phyloP scores from a whole-genome alignment of 2,888 invertebrate species.

The Schizotus pectinicornis region DNA sequence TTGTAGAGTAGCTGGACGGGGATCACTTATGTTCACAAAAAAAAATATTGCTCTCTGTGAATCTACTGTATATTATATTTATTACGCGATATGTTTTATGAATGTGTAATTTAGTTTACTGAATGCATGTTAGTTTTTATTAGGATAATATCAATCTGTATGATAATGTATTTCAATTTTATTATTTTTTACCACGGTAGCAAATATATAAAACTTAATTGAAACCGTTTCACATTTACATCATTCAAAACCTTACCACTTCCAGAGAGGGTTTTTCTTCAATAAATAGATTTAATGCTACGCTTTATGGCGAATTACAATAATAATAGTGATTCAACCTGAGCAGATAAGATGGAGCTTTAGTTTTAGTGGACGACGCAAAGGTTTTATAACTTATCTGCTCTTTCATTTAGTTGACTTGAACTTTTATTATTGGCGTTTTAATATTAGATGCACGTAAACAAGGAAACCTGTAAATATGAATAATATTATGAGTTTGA shows the following conservation, averaged over 20 bases:
- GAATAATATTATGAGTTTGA: not conserved
- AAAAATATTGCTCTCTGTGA: slow-evolving; percentile 52
- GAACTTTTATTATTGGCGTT: too few relatives aligned
- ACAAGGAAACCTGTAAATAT: not conserved
- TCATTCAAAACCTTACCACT: not conserved
- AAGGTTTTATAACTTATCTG: too few relatives aligned
- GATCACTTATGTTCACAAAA: slow-evolving; percentile 57
- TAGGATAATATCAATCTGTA: slow-evolving; percentile 55
- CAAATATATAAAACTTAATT: slow-evolving; percentile 51
- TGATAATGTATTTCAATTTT: slow-evolving; percentile 59
- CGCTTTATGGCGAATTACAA: too few relatives aligned
- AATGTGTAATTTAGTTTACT: slow-evolving; percentile 55
- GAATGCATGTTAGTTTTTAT: slow-evolving; percentile 57
- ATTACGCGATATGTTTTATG: slow-evolving; percentile 56
- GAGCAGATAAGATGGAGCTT: too few relatives aligned
- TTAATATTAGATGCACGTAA: too few relatives aligned
- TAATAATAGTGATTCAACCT: too few relatives aligned
- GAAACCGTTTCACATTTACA: slow-evolving; percentile 18
- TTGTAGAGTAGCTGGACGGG: slow-evolving; percentile 61
- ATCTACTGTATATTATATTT: slow-evolving; percentile 57
- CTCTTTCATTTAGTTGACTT: too few relatives aligned
- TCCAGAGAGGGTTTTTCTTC: too few relatives aligned
- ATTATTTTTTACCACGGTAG: slow-evolving; percentile 59
- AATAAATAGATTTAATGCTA: too few relatives aligned
- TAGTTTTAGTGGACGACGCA: too few relatives aligned